These are phyloP conservation scores for Agrenia bidenticulata DNA, from an alignment of 2,888 invertebrate species.

Conservation along the genomic window DNA sequence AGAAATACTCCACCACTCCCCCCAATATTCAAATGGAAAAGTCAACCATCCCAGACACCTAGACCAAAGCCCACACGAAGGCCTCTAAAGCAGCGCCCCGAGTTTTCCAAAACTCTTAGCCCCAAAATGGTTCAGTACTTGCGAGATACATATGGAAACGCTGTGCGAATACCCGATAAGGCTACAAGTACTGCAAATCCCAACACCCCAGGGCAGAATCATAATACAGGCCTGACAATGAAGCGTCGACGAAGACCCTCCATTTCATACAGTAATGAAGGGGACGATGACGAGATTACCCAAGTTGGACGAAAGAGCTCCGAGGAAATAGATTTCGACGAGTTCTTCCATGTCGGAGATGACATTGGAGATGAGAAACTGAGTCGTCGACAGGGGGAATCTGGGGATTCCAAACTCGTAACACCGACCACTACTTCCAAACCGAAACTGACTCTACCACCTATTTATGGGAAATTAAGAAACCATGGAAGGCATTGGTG, in stretches of 20 bases:
- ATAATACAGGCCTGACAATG: neutral
- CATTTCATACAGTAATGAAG: neutral
- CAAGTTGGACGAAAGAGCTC: neutral
- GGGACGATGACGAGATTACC: neutral
- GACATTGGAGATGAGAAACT: neutral
- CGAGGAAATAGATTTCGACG: conserved; percentile 7
- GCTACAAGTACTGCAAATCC: neutral
- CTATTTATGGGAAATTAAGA: too few relatives aligned
- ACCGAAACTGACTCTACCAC: too few relatives aligned
- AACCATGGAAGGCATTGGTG: too few relatives aligned
- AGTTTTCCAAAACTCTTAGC: conserved; percentile 25
- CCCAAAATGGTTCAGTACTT: conserved; percentile 32
- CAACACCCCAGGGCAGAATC: neutral
- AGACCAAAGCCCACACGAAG: conserved; percentile 2
- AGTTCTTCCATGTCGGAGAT: neutral
- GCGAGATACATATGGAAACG: conserved; percentile 31
- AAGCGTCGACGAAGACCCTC: neutral
- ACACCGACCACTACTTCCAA: too few relatives aligned
- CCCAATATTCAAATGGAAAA: conserved; percentile 16
- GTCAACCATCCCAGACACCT: neutral
- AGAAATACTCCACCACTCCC: conserved; percentile 12
- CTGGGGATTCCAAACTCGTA: too few relatives aligned
- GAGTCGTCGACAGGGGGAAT: neutral
- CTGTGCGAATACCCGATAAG: conserved; percentile 1
- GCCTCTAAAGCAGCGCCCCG: neutral